A percentile compares a stretch with the other conserved stretches of the same genome.
Conservation (phyloP, 2,797 vertebrate species). For the Limosa lapponica region DNA sequence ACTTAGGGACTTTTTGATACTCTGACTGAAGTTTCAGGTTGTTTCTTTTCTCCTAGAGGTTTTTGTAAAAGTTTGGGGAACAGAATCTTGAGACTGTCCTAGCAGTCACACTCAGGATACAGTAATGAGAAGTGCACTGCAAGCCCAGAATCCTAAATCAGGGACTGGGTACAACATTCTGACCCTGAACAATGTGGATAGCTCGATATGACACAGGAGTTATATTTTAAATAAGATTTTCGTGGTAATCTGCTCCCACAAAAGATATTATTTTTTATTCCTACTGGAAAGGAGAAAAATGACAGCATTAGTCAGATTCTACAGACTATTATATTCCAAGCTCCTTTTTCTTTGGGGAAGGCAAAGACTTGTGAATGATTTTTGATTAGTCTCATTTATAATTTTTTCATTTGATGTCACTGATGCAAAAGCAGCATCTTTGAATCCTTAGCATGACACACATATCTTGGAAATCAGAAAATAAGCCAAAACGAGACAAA, state of each 20-base stretch:
- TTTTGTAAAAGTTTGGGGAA: not conserved
- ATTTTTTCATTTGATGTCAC: not conserved
- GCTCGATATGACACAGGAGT: not conserved
- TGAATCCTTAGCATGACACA: not conserved
- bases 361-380: conserved; percentile 13
- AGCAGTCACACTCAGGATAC: not conserved
- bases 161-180: not conserved
- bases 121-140: not conserved
- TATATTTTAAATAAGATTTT: conserved; percentile 25
- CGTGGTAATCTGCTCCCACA: not conserved
- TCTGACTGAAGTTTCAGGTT: not conserved
- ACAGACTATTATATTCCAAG: not conserved
- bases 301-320: conserved; percentile 24
- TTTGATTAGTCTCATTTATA: conserved; percentile 30
- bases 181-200: not conserved
- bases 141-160: not conserved
- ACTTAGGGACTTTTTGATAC: not conserved
- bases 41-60: not conserved
- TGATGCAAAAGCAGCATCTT: not conserved
- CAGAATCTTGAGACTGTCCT: not conserved
- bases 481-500: not conserved
- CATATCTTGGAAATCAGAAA: not conserved
- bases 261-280: not conserved
- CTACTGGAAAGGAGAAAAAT: not conserved
- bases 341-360: not conserved